These are phyloP conservation scores for Acronicta aceris DNA, from an alignment of 2,888 invertebrate genomes.

Conservation along the genomic window DNA sequence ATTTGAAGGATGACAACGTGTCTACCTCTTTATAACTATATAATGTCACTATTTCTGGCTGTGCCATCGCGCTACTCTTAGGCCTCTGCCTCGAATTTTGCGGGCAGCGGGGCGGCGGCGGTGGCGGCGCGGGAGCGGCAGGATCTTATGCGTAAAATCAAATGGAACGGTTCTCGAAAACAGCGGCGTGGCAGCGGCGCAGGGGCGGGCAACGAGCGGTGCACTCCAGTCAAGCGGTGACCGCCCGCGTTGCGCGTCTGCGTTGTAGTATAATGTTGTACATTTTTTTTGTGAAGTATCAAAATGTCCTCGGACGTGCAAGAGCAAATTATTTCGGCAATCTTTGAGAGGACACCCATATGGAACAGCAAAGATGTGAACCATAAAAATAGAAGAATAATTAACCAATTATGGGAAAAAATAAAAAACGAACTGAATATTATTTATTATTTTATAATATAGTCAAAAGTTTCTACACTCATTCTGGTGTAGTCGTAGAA, in stretches of 20 bases:
- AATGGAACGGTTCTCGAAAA: conserved; percentile 3
- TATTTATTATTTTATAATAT: no score
- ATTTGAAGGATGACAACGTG: no score
- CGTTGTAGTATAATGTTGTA: conserved; percentile 31
- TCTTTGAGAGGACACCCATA: conserved; percentile 40
- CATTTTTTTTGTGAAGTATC: conserved; percentile 38
- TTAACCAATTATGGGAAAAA: conserved; percentile 42
- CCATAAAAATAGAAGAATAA: conserved; percentile 26
- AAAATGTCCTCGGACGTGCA: conserved; percentile 40
- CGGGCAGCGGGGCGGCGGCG: no score
- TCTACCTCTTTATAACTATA: no score
- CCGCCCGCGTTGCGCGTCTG: conserved; percentile 22
- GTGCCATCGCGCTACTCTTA: no score
- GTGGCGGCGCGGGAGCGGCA: no score
- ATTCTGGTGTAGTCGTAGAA: no score
- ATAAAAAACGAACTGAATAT: conserved; percentile 46
- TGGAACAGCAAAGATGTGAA: conserved; percentile 45
- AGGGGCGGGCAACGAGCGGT: conserved; percentile 25
- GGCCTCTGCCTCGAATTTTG: no score
- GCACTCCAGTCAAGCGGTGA: conserved; percentile 13
- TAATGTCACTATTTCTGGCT: no score
- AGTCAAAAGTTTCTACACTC: no score
- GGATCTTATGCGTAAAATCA: conserved; percentile 5
- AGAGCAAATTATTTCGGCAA: conserved; percentile 46
- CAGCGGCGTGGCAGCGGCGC: conserved; percentile 2